phyloP scores from a whole-genome alignment of 1,140 invertebrate genomes.

The Doryteuthis pealeii region DNA sequence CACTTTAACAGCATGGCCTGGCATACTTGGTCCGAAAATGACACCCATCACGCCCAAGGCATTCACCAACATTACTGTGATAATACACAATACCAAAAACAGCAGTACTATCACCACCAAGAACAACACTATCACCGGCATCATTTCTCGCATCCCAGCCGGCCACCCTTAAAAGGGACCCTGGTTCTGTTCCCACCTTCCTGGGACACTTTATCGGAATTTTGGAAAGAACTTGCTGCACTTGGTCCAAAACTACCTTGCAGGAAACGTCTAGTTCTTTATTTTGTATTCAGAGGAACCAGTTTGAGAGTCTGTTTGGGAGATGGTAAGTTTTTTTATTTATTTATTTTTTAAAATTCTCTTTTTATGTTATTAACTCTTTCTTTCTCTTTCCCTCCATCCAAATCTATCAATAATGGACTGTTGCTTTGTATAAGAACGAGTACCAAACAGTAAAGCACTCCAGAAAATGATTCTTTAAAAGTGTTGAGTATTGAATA shows the following conservation, averaged over 20 bases:
- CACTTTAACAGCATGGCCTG: not conserved
- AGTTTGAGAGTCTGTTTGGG: slow-evolving; percentile 35
- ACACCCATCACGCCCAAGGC: not conserved
- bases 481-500: too few relatives aligned
- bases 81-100: not conserved
- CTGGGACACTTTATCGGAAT: slow-evolving; percentile 25
- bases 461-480: too few relatives aligned
- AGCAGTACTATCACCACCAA: not conserved
- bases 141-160: not conserved
- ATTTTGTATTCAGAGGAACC: slow-evolving; percentile 33
- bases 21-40: not conserved
- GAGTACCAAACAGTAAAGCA: too few relatives aligned
- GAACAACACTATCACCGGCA: not conserved
- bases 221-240: slow-evolving; percentile 28
- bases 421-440: too few relatives aligned
- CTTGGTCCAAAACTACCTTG: slow-evolving; percentile 30
- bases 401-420: not conserved
- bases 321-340: slow-evolving; percentile 32
- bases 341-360: too few relatives aligned
- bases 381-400: not conserved
- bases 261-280: slow-evolving; percentile 33
- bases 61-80: too few relatives aligned
- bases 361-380: too few relatives aligned
- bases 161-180: slow-evolving; percentile 8
- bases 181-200: slow-evolving; percentile 26